Evolutionary conservation across 2,888 invertebrate species (phyloP).

Genomic region (Patella depressa): DNA sequence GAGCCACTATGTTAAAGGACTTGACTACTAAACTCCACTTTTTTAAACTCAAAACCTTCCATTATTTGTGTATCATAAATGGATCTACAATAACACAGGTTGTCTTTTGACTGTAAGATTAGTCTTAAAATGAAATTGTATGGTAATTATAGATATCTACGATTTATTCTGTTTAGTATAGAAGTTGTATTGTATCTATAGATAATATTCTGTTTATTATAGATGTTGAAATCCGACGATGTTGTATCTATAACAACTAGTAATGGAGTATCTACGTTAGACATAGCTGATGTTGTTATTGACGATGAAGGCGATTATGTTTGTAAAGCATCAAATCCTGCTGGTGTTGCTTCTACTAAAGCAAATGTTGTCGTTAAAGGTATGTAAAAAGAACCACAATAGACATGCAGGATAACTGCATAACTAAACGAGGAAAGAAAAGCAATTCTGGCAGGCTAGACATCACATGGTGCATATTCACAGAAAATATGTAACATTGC

Average conservation of each 20-base stretch:
- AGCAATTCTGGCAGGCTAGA: not conserved
- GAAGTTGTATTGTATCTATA: too few species aligned
- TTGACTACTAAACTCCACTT: too few species aligned
- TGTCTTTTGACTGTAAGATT: too few species aligned
- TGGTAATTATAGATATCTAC: too few species aligned
- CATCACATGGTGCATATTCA: too few species aligned
- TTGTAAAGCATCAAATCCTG: slow-evolving; percentile 60
- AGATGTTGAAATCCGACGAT: slow-evolving; percentile 55
- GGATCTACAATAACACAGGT: too few species aligned
- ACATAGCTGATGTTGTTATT: slow-evolving; percentile 45
- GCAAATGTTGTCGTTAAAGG: slow-evolving; percentile 53
- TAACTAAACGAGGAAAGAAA: not conserved
- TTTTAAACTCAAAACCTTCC: too few species aligned
- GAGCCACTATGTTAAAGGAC: too few species aligned
- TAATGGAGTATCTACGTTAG: slow-evolving; percentile 53
- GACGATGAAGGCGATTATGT: slow-evolving; percentile 57
- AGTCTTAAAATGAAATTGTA: too few species aligned
- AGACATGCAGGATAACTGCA: not conserved
- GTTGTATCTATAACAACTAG: slow-evolving; percentile 43
- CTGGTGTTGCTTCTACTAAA: slow-evolving; percentile 52
- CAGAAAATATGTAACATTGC: too few species aligned
- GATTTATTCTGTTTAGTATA: too few species aligned
- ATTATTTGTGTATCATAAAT: too few species aligned
- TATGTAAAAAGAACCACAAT: slow-evolving; percentile 29
- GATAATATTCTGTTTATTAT: not conserved